Conservation (phyloP, 64 coral and sea anemone genomes). For the Pachyseris speciosa region DNA sequence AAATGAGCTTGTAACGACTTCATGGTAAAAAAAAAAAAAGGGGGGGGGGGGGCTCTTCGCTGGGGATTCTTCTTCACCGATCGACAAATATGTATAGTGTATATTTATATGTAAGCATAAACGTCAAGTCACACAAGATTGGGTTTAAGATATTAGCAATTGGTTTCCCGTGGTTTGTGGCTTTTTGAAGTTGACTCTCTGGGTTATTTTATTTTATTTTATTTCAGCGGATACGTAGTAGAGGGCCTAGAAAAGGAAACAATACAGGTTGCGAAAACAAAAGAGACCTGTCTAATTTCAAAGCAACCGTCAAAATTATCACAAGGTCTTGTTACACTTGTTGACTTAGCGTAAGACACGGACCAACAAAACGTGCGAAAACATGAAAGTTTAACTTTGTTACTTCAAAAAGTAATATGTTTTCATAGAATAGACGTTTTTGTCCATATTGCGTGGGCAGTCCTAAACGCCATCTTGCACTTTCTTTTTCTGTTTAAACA, state of each 20-base stretch:
- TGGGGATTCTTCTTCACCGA: too few species aligned
- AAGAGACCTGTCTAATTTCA: background rate
- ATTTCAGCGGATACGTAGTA: conserved; percentile 8
- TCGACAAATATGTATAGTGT: too few species aligned
- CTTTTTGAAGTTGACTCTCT: too few species aligned
- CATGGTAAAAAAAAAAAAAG: too few species aligned
- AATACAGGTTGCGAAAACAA: conserved; percentile 3
- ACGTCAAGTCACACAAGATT: too few species aligned
- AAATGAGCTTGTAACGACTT: too few species aligned
- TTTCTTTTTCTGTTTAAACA: background rate
- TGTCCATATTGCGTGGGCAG: background rate
- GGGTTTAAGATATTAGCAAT: too few species aligned
- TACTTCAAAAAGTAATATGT: conserved; percentile 24
- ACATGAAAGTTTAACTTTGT: conserved; percentile 17
- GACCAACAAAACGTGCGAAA: conserved; percentile 42
- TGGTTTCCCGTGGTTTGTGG: too few species aligned
- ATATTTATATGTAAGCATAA: too few species aligned
- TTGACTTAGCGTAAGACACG: conserved; percentile 31
- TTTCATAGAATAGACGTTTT: background rate
- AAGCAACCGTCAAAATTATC: conserved; percentile 12
- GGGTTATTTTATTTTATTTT: too few species aligned
- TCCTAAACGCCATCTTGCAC: background rate
- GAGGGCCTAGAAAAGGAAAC: background rate
- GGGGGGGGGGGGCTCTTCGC: too few species aligned
- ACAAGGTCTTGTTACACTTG: conserved; percentile 32